phyloP scores from a whole-genome alignment of 1,140 invertebrate genomes.

The Helicorthomorpha holstii region DNA sequence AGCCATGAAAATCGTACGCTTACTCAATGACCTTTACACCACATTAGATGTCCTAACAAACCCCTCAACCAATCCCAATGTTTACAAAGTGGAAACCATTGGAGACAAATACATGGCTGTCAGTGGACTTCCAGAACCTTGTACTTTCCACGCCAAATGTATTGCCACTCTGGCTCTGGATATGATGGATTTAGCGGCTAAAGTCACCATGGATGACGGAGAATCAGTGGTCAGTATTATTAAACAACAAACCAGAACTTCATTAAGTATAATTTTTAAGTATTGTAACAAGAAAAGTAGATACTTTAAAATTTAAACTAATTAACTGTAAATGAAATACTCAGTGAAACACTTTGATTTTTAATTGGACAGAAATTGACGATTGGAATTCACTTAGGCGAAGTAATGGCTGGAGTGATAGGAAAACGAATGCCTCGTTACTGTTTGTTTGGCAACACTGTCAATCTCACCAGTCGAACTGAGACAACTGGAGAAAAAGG shows the following conservation, averaged over 20 bases:
- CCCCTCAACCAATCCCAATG: conserved; percentile 73
- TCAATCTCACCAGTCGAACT: conserved; percentile 84
- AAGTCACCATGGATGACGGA: conserved; percentile 61
- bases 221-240: conserved; percentile 54
- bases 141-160: conserved; percentile 74
- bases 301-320: too few species aligned
- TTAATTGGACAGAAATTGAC: conserved; percentile 57
- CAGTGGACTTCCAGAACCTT: conserved; percentile 84
- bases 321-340: not conserved
- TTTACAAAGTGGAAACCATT: conserved; percentile 98
- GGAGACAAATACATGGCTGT: conserved; percentile 99
- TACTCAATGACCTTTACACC: conserved; percentile 79
- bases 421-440: conserved; percentile 94
- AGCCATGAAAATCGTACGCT: conserved; percentile 81
- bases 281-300: too few species aligned
- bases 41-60: conserved; percentile 82
- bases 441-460: conserved; percentile 91
- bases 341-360: too few species aligned
- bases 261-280: too few species aligned
- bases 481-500: conserved; percentile 85
- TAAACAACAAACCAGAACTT: too few species aligned
- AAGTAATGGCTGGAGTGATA: conserved; percentile 91
- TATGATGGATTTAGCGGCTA: conserved; percentile 84
- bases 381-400: conserved; percentile 89
- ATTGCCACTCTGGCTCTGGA: conserved; percentile 83